Evolutionary conservation across 2,113 vertebrate genomes (phyloP), one percentile per base, ranked within the genome.

Genomic region (Steatornis caripensis): DNA sequence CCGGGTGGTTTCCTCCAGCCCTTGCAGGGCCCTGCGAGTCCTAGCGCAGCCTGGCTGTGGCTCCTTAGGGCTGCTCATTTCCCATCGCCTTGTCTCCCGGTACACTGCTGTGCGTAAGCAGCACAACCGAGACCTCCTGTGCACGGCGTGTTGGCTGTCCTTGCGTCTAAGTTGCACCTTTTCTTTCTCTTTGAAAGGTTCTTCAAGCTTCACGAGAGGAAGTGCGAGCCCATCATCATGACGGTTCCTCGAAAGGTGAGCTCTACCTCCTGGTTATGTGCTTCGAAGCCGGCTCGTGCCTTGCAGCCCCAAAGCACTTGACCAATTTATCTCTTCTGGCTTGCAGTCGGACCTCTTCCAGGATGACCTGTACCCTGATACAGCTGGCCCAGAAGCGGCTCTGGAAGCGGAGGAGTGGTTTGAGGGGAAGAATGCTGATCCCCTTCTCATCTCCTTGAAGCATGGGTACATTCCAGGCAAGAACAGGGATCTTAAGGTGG

Each of bases 201-300:
- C 98, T 99, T 98, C 97, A 99, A 99, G 97, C 99, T 99, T 36
- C 99, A 99, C 2, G 99, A 99, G 98, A 98, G 99, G 93, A 99
- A 99, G 91, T 99, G 99, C 84, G 99, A 99, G 94, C 99, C 99
- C 53, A 99, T 99, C 83, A 99, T 99, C 97, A 99, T 99, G 99
- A 99, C 99, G 6, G 99, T 99, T 81, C 99, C 99, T 49, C 98
- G 99, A 91, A 99, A 99, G 98, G 99, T 99, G 95, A 98, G 99
- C 90, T 1, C 62, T n/a, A 5, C 43, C 12, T 34, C 22, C 68
- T 15, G 45, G 57, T 76, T 46, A 3, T 1, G 0, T 34, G 57
- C 6, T 39, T 32, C 48, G 77, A 11, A 45, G 60, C 22, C 36
- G 22, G 18, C 55, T 57, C 5, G 1, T 29, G n/a, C 71, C 61